A percentile compares a stretch with the other conserved stretches of the same genome.
Evolutionary conservation across 2,888 invertebrate species (phyloP).

Genomic region (Agrilus cyanescens): DNA sequence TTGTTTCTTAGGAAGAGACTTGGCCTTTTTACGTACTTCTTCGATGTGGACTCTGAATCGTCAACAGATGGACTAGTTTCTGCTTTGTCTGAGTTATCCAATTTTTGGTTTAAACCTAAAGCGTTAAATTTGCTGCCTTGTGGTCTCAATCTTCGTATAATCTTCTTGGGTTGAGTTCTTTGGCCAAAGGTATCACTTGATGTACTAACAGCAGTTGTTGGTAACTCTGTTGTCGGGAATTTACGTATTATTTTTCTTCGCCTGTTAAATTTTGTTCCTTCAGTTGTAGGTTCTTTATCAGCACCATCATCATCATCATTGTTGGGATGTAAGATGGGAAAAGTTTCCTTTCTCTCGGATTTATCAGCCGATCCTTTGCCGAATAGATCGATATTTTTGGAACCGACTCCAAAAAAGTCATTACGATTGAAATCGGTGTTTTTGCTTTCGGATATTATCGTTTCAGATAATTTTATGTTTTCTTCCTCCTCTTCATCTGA

Average conservation of each 20-base stretch:
- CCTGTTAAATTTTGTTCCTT: slow-evolving; percentile 15
- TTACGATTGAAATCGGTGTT: not conserved
- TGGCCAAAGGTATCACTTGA: slow-evolving; percentile 11
- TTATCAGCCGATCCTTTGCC: too few relatives aligned
- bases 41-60: not conserved
- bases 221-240: slow-evolving; percentile 15
- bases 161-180: slow-evolving; percentile 21
- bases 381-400: too few relatives aligned
- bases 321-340: not conserved
- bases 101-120: not conserved
- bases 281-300: not conserved
- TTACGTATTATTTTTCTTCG: slow-evolving; percentile 31
- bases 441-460: slow-evolving; percentile 10
- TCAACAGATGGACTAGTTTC: not conserved
- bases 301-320: not conserved
- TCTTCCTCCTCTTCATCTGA: slow-evolving; percentile 27
- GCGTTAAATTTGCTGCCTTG: slow-evolving; percentile 30
- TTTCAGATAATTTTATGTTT: slow-evolving; percentile 35
- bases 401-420: too few relatives aligned
- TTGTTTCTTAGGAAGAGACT: too few relatives aligned
- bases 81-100: not conserved
- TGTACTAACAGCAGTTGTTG: slow-evolving; percentile 9
- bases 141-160: slow-evolving; percentile 27
- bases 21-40: not conserved
- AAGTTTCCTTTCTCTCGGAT: too few relatives aligned